phyloP scores from a whole-genome alignment of 30 jellyfish, hydroid and myxozoan genomes.

The Euphysa ruthae region DNA sequence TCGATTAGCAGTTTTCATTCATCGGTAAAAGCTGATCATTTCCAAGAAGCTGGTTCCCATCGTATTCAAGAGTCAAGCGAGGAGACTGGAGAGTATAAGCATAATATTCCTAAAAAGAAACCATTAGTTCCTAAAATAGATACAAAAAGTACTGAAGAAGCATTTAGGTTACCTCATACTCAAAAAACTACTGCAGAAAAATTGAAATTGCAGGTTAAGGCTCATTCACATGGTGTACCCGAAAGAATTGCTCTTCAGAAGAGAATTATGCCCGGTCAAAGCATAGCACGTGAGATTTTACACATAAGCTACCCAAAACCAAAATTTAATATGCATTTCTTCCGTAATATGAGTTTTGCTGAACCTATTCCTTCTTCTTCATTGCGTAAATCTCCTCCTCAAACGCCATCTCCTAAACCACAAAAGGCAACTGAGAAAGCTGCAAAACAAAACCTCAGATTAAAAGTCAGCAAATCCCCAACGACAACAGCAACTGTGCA shows the following conservation, averaged over 20 bases:
- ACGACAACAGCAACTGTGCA: background rate
- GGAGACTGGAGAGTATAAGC: slow-evolving; percentile 16
- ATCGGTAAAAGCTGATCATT: background rate
- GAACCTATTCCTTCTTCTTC: background rate
- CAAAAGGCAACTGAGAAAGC: no score
- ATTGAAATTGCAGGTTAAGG: background rate
- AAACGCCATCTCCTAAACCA: background rate
- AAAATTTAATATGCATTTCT: slow-evolving; percentile 1
- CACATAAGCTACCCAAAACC: slow-evolving; percentile 25
- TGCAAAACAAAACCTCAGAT: no score
- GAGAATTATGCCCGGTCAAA: background rate
- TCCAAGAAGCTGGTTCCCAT: background rate
- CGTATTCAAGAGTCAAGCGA: background rate
- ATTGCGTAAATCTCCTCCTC: background rate
- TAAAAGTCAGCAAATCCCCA: background rate
- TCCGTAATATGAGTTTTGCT: background rate
- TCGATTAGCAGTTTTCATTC: background rate
- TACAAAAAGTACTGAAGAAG: background rate
- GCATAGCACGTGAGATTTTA: background rate
- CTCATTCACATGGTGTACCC: slow-evolving; percentile 8
- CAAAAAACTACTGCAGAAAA: slow-evolving; percentile 1
- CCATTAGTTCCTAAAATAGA: no score
- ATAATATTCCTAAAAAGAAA: background rate
- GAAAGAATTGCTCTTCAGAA: background rate
- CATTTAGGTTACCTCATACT: background rate